Evolutionary conservation across 2,888 invertebrate genomes (phyloP).

Genomic region (Didymodactylos carnosus): DNA sequence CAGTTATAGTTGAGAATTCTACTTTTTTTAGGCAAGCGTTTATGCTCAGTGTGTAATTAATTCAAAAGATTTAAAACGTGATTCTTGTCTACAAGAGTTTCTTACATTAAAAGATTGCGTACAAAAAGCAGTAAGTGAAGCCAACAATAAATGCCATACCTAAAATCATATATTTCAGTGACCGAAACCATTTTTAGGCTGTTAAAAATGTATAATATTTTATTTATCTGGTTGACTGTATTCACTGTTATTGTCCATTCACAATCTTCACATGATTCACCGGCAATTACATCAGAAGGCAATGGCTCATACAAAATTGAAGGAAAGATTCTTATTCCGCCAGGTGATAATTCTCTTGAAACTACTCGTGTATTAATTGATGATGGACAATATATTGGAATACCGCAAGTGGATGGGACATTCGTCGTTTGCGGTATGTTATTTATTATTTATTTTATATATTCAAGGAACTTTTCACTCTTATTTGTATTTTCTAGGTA

Average conservation of each 20-base stretch:
- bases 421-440: not conserved
- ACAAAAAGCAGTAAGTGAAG: not conserved
- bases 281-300: not conserved
- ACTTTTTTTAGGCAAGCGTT: not conserved
- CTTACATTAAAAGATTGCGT: slow-evolving; percentile 10
- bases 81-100: slow-evolving; percentile 12
- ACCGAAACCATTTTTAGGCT: not conserved
- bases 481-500: slow-evolving; percentile 20
- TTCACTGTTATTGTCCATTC: not conserved
- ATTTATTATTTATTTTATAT: not conserved
- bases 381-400: slow-evolving; percentile 67
- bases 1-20: not conserved
- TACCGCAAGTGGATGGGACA: slow-evolving; percentile 37
- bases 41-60: slow-evolving; percentile 12
- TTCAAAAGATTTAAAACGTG: slow-evolving; percentile 4
- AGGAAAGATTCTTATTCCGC: slow-evolving; percentile 27
- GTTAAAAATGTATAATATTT: not conserved
- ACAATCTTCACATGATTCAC: not conserved
- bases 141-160: too few relatives aligned
- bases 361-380: slow-evolving; percentile 47
- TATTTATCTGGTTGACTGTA: not conserved
- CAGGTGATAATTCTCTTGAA: slow-evolving; percentile 25
- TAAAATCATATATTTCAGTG: too few relatives aligned
- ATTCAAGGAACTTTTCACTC: not conserved
- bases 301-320: slow-evolving; percentile 18